Evolutionary conservation across 2,888 invertebrate genomes (phyloP).

Genomic region (Calliscelio sp.): DNA sequence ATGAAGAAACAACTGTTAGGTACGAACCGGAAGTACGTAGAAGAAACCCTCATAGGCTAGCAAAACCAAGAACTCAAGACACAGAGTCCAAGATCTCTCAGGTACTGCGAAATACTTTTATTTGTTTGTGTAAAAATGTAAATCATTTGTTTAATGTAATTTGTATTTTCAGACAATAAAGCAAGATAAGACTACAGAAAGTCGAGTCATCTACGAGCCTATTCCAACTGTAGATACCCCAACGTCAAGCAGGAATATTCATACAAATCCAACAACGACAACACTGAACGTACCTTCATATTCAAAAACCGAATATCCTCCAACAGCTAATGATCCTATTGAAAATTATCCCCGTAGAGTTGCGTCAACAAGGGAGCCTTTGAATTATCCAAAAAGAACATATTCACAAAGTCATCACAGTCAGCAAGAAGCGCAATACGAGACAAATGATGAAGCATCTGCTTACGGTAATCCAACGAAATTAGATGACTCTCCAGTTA

Average conservation of each 20-base stretch:
- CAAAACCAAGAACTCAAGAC: constrained; percentile 73
- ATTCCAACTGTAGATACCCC: constrained; percentile 31
- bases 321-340: constrained; percentile 48
- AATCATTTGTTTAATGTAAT: constrained; percentile 1
- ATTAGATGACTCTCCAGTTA: constrained; percentile 78
- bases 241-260: constrained; percentile 24
- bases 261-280: constrained; percentile 37
- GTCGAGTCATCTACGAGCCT: constrained; percentile 57
- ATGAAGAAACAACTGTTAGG: constrained; percentile 78
- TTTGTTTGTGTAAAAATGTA: too few relatives aligned
- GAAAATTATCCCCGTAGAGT: constrained; percentile 61
- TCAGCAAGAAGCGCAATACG: constrained; percentile 67
- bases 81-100: constrained; percentile 70
- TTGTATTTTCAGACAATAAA: constrained; percentile 11
- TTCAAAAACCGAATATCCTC: constrained; percentile 69
- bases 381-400: constrained; percentile 57
- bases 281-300: constrained; percentile 62
- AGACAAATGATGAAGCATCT: constrained; percentile 66
- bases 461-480: constrained; percentile 59
- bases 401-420: constrained; percentile 52
- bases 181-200: constrained; percentile 50
- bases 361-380: constrained; percentile 45
- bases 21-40: constrained; percentile 70
- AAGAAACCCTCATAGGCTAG: constrained; percentile 71
- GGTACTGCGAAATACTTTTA: constrained; percentile 32